A percentile compares a stretch with the other conserved stretches of the same genome.
These are phyloP conservation scores for Andrena dorsata DNA, from an alignment of 2,888 invertebrate genomes.

Conservation along the genomic window DNA sequence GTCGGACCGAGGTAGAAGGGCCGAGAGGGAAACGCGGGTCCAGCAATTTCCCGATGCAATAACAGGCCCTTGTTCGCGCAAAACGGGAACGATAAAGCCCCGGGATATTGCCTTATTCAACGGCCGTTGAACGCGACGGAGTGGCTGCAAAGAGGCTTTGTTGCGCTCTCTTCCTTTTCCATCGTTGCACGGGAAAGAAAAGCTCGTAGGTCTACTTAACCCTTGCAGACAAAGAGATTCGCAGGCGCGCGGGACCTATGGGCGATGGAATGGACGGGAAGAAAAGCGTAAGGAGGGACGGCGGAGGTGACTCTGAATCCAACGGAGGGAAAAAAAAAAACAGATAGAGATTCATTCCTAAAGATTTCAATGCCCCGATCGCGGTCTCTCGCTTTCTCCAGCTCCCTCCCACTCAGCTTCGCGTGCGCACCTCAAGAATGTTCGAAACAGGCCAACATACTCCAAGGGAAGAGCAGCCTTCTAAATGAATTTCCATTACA, in stretches of 20 bases:
- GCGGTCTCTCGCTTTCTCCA: not conserved
- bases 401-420: too few relatives aligned
- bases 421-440: not conserved
- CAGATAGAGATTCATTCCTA: not conserved
- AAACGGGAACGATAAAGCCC: slow-evolving; percentile 61
- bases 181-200: slow-evolving; percentile 24
- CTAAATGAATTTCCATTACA: slow-evolving; percentile 17
- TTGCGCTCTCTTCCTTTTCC: slow-evolving; percentile 36
- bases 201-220: slow-evolving; percentile 32
- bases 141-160: slow-evolving; percentile 70
- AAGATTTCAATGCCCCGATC: not conserved
- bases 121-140: slow-evolving; percentile 59
- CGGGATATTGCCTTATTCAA: slow-evolving; percentile 73
- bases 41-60: slow-evolving; percentile 68
- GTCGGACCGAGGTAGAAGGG: not conserved
- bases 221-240: slow-evolving; percentile 13
- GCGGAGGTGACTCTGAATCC: not conserved
- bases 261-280: not conserved
- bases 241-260: not conserved
- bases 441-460: not conserved
- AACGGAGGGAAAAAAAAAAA: not conserved
- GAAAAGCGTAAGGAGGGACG: not conserved
- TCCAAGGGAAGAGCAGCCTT: slow-evolving; percentile 13
- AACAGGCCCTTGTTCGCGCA: slow-evolving; percentile 65
- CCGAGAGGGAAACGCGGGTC: slow-evolving; percentile 41